Evolutionary conservation across 1,140 invertebrate species (phyloP), one percentile per base, ranked within the genome.

Genomic region (Drosophila rhopaloa): DNA sequence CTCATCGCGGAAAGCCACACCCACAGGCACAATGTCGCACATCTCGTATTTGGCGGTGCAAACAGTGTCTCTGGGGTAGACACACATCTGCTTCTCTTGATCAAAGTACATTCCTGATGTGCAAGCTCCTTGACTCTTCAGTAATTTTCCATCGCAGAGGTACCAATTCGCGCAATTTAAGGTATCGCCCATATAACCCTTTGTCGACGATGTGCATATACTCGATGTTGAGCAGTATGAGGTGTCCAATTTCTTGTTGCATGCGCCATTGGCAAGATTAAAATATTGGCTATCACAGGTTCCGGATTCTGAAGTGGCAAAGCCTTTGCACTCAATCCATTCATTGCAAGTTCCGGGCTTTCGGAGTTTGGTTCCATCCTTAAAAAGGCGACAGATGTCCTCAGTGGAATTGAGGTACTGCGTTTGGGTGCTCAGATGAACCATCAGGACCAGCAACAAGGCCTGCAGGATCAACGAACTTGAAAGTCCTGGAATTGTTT

Each of bases 341-440:
- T 78, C 65, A 27, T 57, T 37, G n/a, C 90, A 91, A 10, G 71
- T 62, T 5, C 68, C 72, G 7, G 90, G 90, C 44, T 90, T 76
- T 0, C 85, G 77, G 5, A 91, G 13, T 2, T 44, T 47, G 0
- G 80, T 74, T 29, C 56, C 56, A 53, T 84, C 62, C 9, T 63
- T 24, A 32, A 91, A 86, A 0, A 86, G 59, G 0, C 79, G 77
- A 14, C 90, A 91, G 27, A 91, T 50, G 4, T 91, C 85, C 27
- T 74, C 37, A 0, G 40, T 35, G 32, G 53, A 44, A 38, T 47
- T 50, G 0, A 75, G 4, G n/a, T 54, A 61, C 11, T 71, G 71
- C n/a, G 71, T 72, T 46, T 80, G 78, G 16, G 19, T 65, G 74
- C 81, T 81, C 8, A 50, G n/a, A 38, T 67, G 35, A 40, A 77